These are phyloP conservation scores for Chrysocyon brachyurus DNA, from an alignment of 2,797 vertebrate genomes.

Conservation along the genomic window DNA sequence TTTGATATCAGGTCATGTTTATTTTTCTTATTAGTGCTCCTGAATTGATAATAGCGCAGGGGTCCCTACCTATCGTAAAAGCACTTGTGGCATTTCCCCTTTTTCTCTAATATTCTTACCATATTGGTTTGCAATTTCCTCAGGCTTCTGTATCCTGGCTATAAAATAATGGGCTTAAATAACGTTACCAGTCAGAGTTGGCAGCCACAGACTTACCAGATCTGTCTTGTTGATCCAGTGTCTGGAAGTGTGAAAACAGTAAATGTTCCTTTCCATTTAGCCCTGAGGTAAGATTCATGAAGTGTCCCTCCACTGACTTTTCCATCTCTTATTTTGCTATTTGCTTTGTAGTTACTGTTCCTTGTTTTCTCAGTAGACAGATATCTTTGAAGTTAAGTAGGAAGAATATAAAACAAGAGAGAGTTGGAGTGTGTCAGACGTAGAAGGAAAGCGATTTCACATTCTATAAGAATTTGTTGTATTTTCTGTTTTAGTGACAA, in stretches of 20 bases:
- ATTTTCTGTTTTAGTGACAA: slow-evolving; percentile 92
- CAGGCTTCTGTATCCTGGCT: slow-evolving; percentile 97
- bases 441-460: neutral
- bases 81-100: neutral
- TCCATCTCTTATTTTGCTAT: neutral
- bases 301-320: neutral
- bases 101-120: neutral
- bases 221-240: slow-evolving; percentile 96
- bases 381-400: neutral
- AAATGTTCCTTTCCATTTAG: slow-evolving; percentile 97
- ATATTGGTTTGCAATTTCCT: slow-evolving; percentile 59
- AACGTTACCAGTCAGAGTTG: slow-evolving; percentile 98
- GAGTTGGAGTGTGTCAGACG: neutral
- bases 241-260: slow-evolving; percentile 94
- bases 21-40: neutral
- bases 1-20: neutral
- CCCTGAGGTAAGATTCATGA: slow-evolving; percentile 92
- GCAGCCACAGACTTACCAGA: slow-evolving; percentile 98
- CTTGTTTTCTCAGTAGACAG: neutral
- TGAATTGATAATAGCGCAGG: neutral
- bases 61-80: neutral
- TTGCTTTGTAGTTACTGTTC: neutral
- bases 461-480: neutral
- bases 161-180: slow-evolving; percentile 99
- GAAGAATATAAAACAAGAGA: neutral